phyloP scores from a whole-genome alignment of 2,797 vertebrate genomes.

The Ptychadena robeensis region DNA sequence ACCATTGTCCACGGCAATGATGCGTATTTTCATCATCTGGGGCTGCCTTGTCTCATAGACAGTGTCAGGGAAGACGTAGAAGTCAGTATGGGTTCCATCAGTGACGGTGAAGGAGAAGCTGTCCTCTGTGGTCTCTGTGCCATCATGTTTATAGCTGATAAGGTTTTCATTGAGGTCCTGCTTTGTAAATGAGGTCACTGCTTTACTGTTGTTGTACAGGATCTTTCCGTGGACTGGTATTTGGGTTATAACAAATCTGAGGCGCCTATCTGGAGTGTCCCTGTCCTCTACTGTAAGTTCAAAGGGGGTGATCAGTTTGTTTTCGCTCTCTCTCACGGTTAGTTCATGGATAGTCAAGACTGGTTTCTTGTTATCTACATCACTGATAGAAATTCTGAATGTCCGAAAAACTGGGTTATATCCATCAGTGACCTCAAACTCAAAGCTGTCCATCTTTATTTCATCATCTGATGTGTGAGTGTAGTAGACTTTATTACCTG shows the following conservation, averaged over 20 bases:
- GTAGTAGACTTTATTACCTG: conserved; percentile 95
- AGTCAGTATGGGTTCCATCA: conserved; percentile 92
- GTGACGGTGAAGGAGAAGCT: conserved; percentile 95
- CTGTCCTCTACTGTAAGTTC: conserved; percentile 92
- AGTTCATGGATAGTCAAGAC: conserved; percentile 87
- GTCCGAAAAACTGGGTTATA: conserved; percentile 95
- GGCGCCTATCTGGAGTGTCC: conserved; percentile 84
- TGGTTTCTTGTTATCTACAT: conserved; percentile 96
- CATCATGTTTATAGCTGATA: conserved; percentile 94
- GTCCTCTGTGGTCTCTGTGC: conserved; percentile 86
- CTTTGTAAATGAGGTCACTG: conserved; percentile 86
- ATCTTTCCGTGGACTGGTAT: conserved; percentile 88
- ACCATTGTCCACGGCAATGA: conserved; percentile 87
- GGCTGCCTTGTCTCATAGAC: conserved; percentile 88
- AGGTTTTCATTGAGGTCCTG: conserved; percentile 95
- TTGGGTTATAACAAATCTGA: conserved; percentile 90
- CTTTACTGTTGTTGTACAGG: conserved; percentile 83
- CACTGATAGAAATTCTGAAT: conserved; percentile 91
- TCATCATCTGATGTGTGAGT: conserved; percentile 94
- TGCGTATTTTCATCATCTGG: conserved; percentile 87
- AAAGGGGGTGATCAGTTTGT: conserved; percentile 93
- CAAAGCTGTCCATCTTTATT: conserved; percentile 96
- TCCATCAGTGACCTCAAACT: conserved; percentile 95
- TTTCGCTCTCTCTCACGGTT: conserved; percentile 84
- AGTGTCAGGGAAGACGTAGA: conserved; percentile 93